Percentiles rank a stretch among this genome's conserved stretches.
Conservation (phyloP, 2,113 vertebrate genomes). For the Chrysochloris asiatica region DNA sequence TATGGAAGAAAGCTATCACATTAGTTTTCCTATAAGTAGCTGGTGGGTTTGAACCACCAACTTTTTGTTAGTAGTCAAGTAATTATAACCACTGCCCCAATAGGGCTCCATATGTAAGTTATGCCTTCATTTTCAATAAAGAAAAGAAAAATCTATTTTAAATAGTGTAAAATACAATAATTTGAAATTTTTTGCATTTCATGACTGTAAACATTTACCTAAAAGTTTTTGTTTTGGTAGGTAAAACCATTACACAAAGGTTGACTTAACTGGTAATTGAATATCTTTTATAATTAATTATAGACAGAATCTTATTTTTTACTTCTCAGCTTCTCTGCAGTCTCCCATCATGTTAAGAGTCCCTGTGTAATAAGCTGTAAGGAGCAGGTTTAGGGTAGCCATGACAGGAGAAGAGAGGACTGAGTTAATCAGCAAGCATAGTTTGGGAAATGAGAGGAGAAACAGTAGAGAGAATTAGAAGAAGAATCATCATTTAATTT, state of each 20-base stretch:
- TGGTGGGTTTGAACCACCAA: too few relatives aligned
- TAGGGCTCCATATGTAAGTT: background rate
- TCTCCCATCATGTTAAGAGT: background rate
- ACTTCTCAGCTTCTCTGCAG: slow-evolving; percentile 3
- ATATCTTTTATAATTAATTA: slow-evolving; percentile 1
- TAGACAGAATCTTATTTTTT: slow-evolving; percentile 47
- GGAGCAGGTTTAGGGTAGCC: too few relatives aligned
- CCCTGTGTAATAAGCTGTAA: too few relatives aligned
- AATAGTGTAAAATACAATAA: slow-evolving; percentile 3
- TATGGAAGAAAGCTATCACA: too few relatives aligned
- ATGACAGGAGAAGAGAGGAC: background rate
- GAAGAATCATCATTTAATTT: background rate
- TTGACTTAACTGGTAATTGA: background rate
- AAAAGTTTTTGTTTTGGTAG: background rate
- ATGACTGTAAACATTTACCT: background rate
- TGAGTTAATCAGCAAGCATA: background rate
- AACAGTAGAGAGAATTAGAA: background rate
- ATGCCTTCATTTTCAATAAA: background rate
- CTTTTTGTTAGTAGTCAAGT: too few relatives aligned
- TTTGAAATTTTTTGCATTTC: slow-evolving; percentile 51
- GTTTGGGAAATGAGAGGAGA: background rate
- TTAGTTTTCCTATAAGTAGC: too few relatives aligned
- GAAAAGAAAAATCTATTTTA: slow-evolving; percentile 19
- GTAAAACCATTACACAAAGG: background rate
- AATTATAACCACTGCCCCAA: too few relatives aligned